Conservation (phyloP, 2,113 vertebrate species). For the Dicentrarchus labrax region DNA sequence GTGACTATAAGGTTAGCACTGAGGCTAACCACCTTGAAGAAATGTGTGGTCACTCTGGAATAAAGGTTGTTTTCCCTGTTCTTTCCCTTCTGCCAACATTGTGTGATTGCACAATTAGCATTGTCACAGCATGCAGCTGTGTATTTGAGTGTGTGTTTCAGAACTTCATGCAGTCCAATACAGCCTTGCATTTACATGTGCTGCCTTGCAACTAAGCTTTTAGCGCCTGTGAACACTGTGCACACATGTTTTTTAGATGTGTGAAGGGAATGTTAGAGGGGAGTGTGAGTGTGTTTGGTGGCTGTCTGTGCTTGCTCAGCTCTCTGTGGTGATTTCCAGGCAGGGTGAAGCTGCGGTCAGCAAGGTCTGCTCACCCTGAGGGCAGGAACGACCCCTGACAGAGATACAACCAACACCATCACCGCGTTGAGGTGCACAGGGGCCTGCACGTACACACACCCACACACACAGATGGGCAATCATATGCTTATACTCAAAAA, state of each 20-base stretch:
- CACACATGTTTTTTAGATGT: neutral
- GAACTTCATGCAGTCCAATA: neutral
- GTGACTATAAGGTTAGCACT: too few relatives aligned
- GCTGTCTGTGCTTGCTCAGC: constrained; percentile 34
- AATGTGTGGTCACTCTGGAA: too few relatives aligned
- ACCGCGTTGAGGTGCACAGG: neutral
- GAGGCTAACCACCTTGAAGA: too few relatives aligned
- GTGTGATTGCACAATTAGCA: too few relatives aligned
- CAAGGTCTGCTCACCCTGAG: constrained; percentile 44
- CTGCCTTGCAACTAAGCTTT: neutral
- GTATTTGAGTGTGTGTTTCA: too few relatives aligned
- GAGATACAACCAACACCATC: constrained; percentile 14
- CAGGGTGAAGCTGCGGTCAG: constrained; percentile 30
- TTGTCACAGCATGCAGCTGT: neutral
- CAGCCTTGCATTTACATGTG: neutral
- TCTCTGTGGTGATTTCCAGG: constrained; percentile 24
- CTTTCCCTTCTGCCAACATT: too few relatives aligned
- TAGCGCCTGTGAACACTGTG: neutral
- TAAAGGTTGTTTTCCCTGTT: too few relatives aligned
- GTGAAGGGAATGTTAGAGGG: neutral
- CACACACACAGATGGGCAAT: neutral
- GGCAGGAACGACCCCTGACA: constrained; percentile 31
- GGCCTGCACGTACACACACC: neutral
- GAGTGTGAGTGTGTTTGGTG: constrained; percentile 3
- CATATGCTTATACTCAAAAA: neutral